Base-by-base conservation (phyloP, 2,113 vertebrate species). In the Chamaea fasciata region DNA sequence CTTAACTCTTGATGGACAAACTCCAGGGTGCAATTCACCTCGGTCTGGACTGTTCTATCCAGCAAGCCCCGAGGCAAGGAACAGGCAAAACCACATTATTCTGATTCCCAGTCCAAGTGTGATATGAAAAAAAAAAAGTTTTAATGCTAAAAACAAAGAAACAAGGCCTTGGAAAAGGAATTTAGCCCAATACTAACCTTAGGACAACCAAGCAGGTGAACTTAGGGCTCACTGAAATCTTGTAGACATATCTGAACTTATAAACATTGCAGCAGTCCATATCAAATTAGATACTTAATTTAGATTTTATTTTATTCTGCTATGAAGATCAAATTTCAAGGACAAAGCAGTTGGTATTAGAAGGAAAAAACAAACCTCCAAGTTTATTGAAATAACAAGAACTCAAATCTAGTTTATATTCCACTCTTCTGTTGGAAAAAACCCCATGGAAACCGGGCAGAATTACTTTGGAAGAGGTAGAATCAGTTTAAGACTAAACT, bases 1-100 rank as follows among this genome's bases (percentile, higher is more conserved):
- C 79, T 93, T 96, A 83, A 94, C 85, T 95, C 82, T 53, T 87
- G 14, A 23, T 33, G 46, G 67, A 42, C 46, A 33, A 80, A 20
- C 15, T 74, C 39, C 55, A 70, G 28, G 30, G 7, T 13, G 2
- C 3, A 59, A 24, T 16, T 55, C 42, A 46, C 3, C 7, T 35
- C 7, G 1, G 19, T 22, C 35, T 70, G 15, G 33, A 46, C 26
- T 30, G 15, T 4, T 28, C 24, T 37, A 11, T 16, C 13, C 56
- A 84, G 31, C 26, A 75, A 70, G 11, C 23, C 82, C 26, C 14
- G 7, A 47, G 8, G 7, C 9, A 59, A 74, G 5, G 2, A 69
- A 78, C 18, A 62, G 21, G 18, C 6, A 65, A 77, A 81, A 39
- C 5, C 7, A n/a, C 13, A 15, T 35, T 10, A 8, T 12, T 59